A percentile compares a stretch with the other conserved stretches of the same genome.
Evolutionary conservation across 2,113 vertebrate genomes (phyloP).

Genomic region (Hippocampus guttulatus): DNA sequence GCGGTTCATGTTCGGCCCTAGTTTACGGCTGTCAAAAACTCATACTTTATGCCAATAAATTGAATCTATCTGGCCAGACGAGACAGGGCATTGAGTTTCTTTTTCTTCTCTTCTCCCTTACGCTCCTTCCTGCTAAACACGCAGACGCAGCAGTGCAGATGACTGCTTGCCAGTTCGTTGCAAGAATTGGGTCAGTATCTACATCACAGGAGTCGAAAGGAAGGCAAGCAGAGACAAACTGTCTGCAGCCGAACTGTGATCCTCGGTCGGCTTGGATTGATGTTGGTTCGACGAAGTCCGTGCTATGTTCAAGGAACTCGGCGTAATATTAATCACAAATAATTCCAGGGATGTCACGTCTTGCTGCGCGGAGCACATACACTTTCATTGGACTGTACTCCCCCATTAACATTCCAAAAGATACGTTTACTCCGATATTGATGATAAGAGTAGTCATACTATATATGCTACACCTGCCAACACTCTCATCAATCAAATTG

Average conservation of each 20-base stretch:
- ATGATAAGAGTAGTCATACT: background rate
- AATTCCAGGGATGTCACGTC: background rate
- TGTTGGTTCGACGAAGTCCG: constrained; percentile 5
- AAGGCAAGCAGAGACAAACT: constrained; percentile 29
- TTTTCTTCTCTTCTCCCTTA: background rate
- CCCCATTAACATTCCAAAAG: background rate
- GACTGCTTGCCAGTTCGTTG: constrained; percentile 27
- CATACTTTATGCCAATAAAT: constrained; percentile 18
- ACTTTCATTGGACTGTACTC: background rate
- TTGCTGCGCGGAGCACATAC: background rate
- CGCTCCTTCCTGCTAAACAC: constrained; percentile 47
- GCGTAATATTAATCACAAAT: background rate
- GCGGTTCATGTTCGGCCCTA: constrained; percentile 29
- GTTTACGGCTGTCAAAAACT: constrained; percentile 24
- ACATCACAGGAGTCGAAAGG: constrained; percentile 43
- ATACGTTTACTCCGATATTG: background rate
- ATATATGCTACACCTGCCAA: background rate
- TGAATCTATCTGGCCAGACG: constrained; percentile 21
- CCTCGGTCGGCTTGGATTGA: constrained; percentile 9
- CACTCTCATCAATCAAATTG: background rate
- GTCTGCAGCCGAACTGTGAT: constrained; percentile 20
- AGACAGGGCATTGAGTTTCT: constrained; percentile 31
- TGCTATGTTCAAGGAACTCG: background rate
- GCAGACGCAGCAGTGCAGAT: constrained; percentile 44
- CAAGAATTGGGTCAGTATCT: constrained; percentile 60